phyloP scores from a whole-genome alignment of 2,888 invertebrate species.

The Scelioninae gen. 1 region DNA sequence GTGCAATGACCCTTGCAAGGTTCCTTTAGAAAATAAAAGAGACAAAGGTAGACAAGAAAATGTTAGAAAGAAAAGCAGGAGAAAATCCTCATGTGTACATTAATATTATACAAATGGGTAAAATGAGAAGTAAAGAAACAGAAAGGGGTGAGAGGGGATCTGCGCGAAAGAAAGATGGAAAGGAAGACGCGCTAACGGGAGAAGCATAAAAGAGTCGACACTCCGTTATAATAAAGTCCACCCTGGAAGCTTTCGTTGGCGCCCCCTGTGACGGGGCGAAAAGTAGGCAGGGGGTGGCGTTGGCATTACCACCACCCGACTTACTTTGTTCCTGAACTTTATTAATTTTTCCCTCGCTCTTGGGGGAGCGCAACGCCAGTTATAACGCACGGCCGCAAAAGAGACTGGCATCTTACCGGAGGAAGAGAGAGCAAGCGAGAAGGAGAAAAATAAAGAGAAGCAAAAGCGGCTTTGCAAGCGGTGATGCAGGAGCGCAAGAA shows the following conservation, averaged over 20 bases:
- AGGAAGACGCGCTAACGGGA: slow-evolving; percentile 73
- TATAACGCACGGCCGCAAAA: slow-evolving; percentile 69
- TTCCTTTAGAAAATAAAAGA: slow-evolving; percentile 19
- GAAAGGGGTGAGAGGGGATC: slow-evolving; percentile 3
- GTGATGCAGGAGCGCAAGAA: slow-evolving; percentile 57
- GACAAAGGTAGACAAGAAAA: slow-evolving; percentile 56
- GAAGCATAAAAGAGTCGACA: slow-evolving; percentile 84
- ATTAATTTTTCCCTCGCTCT: slow-evolving; percentile 85
- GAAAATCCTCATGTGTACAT: slow-evolving; percentile 64
- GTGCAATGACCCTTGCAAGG: background rate
- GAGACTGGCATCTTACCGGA: slow-evolving; percentile 64
- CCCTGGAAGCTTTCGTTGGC: slow-evolving; percentile 77
- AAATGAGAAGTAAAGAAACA: slow-evolving; percentile 37
- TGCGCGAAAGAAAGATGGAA: slow-evolving; percentile 64
- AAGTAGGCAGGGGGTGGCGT: slow-evolving; percentile 60
- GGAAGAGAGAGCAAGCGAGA: slow-evolving; percentile 41
- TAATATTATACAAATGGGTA: slow-evolving; percentile 68
- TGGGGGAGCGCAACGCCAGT: slow-evolving; percentile 78
- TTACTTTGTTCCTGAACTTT: slow-evolving; percentile 85
- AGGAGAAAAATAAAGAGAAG: slow-evolving; percentile 70
- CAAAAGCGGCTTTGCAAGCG: slow-evolving; percentile 55
- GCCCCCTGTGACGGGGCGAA: slow-evolving; percentile 59
- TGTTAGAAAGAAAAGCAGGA: slow-evolving; percentile 65
- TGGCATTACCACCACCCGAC: slow-evolving; percentile 83
- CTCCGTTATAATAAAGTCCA: slow-evolving; percentile 85